Conservation (phyloP, 1,140 invertebrate species). For the Glossosoma conforme region DNA sequence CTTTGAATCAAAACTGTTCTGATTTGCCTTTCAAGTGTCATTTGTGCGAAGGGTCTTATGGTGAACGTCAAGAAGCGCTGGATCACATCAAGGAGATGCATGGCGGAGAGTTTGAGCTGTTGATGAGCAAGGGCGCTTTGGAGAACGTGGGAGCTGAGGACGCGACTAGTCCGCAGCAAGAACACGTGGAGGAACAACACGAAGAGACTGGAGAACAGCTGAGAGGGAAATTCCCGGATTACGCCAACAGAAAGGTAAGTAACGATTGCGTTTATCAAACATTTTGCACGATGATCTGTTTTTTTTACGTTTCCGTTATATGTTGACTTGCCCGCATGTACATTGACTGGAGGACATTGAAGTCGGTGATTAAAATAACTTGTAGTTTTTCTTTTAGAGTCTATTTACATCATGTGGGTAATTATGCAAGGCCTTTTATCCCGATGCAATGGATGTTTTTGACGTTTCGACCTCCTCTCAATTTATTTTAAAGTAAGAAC, state of each 20-base stretch:
- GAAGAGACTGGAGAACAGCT: conserved; percentile 55
- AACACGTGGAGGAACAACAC: conserved; percentile 42
- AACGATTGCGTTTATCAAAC: neutral
- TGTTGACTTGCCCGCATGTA: no score
- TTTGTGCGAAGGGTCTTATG: conserved; percentile 82
- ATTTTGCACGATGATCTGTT: neutral
- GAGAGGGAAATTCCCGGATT: conserved; percentile 74
- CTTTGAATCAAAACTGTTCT: conserved; percentile 34
- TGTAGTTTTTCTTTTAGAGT: no score
- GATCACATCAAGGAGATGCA: conserved; percentile 75
- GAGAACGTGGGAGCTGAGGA: conserved; percentile 52
- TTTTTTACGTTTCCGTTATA: no score
- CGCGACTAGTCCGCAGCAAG: conserved; percentile 46
- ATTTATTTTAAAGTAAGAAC: no score
- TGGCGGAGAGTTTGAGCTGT: conserved; percentile 63
- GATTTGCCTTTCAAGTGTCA: conserved; percentile 89
- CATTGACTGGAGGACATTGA: no score
- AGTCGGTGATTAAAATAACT: no score
- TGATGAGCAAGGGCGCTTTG: conserved; percentile 75
- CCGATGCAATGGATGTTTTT: no score
- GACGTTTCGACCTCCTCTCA: no score
- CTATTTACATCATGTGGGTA: no score
- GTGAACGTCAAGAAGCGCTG: conserved; percentile 70
- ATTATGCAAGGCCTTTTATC: no score
- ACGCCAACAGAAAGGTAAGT: conserved; percentile 77